Conservation (phyloP, 2,113 vertebrate genomes). For the Myrmecophaga tridactyla region DNA sequence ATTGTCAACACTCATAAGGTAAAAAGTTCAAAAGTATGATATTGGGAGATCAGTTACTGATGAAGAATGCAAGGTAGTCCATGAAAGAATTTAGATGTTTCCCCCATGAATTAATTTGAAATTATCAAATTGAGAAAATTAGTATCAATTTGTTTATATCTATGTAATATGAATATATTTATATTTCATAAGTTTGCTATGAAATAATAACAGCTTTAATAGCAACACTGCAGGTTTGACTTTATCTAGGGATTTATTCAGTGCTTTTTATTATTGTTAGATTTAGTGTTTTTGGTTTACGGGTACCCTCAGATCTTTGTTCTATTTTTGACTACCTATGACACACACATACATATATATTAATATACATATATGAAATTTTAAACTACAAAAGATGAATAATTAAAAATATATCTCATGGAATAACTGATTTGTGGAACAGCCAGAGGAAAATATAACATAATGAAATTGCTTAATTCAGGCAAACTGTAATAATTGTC, state of each 20-base stretch:
- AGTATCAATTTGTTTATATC: not conserved
- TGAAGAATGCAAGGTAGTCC: not conserved
- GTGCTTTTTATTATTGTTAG: not conserved
- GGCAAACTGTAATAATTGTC: not conserved
- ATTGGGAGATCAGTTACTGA: not conserved
- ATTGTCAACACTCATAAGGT: not conserved
- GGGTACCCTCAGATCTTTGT: too few species aligned
- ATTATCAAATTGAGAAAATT: too few species aligned
- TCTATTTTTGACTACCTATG: too few species aligned
- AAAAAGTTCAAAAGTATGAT: not conserved
- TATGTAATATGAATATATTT: not conserved
- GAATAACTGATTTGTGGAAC: not conserved
- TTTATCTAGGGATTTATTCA: not conserved
- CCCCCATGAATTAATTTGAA: not conserved
- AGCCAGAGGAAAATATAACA: not conserved
- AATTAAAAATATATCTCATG: not conserved
- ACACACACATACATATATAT: not conserved
- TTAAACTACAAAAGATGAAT: not conserved
- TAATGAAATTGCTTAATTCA: not conserved
- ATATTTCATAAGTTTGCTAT: not conserved
- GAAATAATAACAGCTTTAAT: not conserved
- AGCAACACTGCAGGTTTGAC: not conserved
- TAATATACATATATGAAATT: not conserved
- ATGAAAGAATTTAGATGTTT: not conserved
- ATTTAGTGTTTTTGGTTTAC: too few species aligned